Conservation (phyloP, 2,797 vertebrate species). For the Sternarchorhynchus goeldii region DNA sequence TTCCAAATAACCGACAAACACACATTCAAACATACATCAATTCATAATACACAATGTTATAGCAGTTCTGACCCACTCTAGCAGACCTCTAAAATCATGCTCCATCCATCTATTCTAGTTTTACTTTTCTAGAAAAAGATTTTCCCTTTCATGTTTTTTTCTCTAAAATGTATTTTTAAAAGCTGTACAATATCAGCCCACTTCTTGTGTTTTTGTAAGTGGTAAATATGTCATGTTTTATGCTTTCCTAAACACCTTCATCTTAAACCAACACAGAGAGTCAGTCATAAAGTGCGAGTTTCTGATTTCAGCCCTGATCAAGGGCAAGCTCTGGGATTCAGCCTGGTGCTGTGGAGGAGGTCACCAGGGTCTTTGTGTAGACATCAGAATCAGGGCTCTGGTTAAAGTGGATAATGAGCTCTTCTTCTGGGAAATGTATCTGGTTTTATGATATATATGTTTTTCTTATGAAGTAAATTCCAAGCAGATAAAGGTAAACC, state of each 20-base stretch:
- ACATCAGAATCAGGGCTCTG: slow-evolving; percentile 6
- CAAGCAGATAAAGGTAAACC: not conserved
- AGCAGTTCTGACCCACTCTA: slow-evolving; percentile 12
- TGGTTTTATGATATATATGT: slow-evolving; percentile 35
- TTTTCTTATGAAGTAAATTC: not conserved
- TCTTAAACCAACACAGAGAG: slow-evolving; percentile 39
- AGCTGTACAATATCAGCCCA: slow-evolving; percentile 19
- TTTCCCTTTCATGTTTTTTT: no score
- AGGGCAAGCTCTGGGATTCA: slow-evolving; percentile 22
- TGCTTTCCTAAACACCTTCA: slow-evolving; percentile 17
- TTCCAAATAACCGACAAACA: slow-evolving; percentile 37
- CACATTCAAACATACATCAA: slow-evolving; percentile 3
- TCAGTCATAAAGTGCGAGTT: slow-evolving; percentile 36
- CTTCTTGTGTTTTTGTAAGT: slow-evolving; percentile 33
- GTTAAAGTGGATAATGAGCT: slow-evolving; percentile 8
- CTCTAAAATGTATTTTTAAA: slow-evolving; percentile 20
- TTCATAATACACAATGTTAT: not conserved
- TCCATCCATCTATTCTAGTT: not conserved
- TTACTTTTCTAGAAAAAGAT: not conserved
- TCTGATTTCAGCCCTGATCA: slow-evolving; percentile 30
- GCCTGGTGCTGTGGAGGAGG: slow-evolving; percentile 12
- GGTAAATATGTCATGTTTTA: slow-evolving; percentile 49
- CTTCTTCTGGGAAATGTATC: not conserved
- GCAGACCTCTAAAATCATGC: slow-evolving; percentile 5
- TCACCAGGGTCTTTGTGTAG: slow-evolving; percentile 32